Evolutionary conservation across 2,888 invertebrate genomes (phyloP), one percentile per base, ranked within the genome.

Genomic region (Graphium colonna): DNA sequence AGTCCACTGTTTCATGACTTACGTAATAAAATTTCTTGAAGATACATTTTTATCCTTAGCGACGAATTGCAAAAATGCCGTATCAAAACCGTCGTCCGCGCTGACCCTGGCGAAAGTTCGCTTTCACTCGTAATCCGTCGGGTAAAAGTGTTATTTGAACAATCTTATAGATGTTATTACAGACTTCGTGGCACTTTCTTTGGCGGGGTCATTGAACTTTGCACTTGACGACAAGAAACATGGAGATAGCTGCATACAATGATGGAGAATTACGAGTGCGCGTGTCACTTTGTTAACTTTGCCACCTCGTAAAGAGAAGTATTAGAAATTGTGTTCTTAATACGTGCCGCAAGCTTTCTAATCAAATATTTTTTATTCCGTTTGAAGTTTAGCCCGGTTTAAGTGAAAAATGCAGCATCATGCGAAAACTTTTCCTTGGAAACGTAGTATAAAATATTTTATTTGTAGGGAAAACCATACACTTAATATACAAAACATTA

Each of bases 111-210:
- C 52, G 49, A 56, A 61, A 63, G 59, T 59, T 57, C 59, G 60
- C 64, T 59, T 58, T 73, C 73, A 75, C 73, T 63, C 65, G 59
- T 63, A 67, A 70, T 65, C 63, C 57, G 59, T 45, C 56, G 55
- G 57, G 69, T 68, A 64, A 68, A 64, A 63, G 62, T 66, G 57
- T 59, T 65, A 64, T 67, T 66, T 62, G 57, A 59, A 58, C 57
- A 52, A 47, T 46, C 48, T 47, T 52, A 51, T 39, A 49, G 56
- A 51, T 58, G 57, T 52, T 58, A 57, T 54, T 58, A 56, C 56
- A 52, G 46, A 41, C 56, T 51, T 44, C 43, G 40, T 16, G 18
- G 56, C 53, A 54, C 57, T 53, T 57, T 52, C 53, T 50, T 59
- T 39, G 45, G 21, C 10, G 42, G 16, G 62, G 59, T 63, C 60